Base-by-base conservation (phyloP, 2,888 invertebrate genomes). In the Melikaiella ostensackeni region DNA sequence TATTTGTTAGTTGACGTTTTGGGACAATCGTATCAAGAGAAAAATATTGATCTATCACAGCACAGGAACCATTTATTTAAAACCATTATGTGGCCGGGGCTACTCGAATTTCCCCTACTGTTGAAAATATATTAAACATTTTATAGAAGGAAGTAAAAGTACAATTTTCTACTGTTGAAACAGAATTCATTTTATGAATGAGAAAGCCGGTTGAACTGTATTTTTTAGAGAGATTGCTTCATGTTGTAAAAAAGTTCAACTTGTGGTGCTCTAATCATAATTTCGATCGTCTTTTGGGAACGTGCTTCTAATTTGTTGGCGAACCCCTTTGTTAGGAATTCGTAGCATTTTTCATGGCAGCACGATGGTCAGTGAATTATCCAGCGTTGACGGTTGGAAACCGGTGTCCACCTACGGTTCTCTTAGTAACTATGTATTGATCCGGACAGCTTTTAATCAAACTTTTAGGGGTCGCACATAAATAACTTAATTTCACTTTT, bases 321-420 rank as follows among this genome's bases (percentile, higher is more conserved):
- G 42, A 64, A 64, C 64, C 24, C 42, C 21, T 66, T 42, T 66
- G 42, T 66, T 46, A 11, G 64, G 24, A 27, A 46, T 66, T 66
- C 64, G 63, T 66, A 76, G 61, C 73, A 79, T 79, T 79, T 79
- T 80, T 74, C 74, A 74, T 80, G 62, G 50, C 21, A 79, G 61
- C 78, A 75, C 76, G 79, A 82, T 55, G 80, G 80, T 79, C 80
- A 80, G 77, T 76, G 82, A 84, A 86, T 86, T 85, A 86, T 85
- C 81, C 82, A 79, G 75, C 77, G 75, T 77, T 84, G 82, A 80
- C 82, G 81, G 74, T 33, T 57, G 27, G n/a, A 21, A 55, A 9
- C 21, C 21, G 6, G 9, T 21, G n/a, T 50, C 19, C 83, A 83
- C 82, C 83, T 80, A 82, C 76, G 76, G 6, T 8, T 8, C 79